Evolutionary conservation across 1,140 invertebrate species (phyloP).

Genomic region (Cherax quadricarinatus): DNA sequence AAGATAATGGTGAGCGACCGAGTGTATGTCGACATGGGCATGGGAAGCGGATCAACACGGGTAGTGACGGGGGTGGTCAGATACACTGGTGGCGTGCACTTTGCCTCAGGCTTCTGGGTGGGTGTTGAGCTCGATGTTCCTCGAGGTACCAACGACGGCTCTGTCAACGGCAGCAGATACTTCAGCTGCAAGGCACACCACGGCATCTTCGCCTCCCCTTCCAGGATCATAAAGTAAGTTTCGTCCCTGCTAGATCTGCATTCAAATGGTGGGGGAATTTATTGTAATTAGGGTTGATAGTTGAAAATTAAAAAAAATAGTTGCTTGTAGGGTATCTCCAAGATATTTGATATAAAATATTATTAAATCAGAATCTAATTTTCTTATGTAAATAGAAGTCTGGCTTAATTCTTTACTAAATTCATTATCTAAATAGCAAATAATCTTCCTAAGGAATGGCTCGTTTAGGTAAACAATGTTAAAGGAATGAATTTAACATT

Average conservation of each 20-base stretch:
- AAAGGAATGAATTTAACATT: too few relatives aligned
- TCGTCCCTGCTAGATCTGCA: too few relatives aligned
- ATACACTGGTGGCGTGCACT: slow-evolving; percentile 79
- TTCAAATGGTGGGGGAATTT: not conserved
- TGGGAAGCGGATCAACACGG: slow-evolving; percentile 73
- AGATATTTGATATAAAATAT: too few relatives aligned
- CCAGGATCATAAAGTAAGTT: slow-evolving; percentile 76
- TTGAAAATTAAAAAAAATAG: not conserved
- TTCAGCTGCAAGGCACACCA: slow-evolving; percentile 77
- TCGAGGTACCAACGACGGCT: slow-evolving; percentile 81
- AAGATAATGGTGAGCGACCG: slow-evolving; percentile 62
- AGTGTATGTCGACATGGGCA: slow-evolving; percentile 65
- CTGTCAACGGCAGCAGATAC: slow-evolving; percentile 79
- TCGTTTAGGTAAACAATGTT: too few relatives aligned
- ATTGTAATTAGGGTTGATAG: not conserved
- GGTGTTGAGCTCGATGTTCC: slow-evolving; percentile 80
- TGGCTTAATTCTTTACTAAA: too few relatives aligned
- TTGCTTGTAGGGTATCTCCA: too few relatives aligned
- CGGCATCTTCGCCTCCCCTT: slow-evolving; percentile 78
- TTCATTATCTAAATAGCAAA: too few relatives aligned
- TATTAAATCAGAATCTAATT: too few relatives aligned
- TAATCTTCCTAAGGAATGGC: too few relatives aligned
- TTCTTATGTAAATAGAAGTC: too few relatives aligned
- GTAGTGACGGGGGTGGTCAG: slow-evolving; percentile 75
- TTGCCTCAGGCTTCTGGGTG: slow-evolving; percentile 80